Evolutionary conservation across 2,113 vertebrate species (phyloP).

Genomic region (Solenodon paradoxus): DNA sequence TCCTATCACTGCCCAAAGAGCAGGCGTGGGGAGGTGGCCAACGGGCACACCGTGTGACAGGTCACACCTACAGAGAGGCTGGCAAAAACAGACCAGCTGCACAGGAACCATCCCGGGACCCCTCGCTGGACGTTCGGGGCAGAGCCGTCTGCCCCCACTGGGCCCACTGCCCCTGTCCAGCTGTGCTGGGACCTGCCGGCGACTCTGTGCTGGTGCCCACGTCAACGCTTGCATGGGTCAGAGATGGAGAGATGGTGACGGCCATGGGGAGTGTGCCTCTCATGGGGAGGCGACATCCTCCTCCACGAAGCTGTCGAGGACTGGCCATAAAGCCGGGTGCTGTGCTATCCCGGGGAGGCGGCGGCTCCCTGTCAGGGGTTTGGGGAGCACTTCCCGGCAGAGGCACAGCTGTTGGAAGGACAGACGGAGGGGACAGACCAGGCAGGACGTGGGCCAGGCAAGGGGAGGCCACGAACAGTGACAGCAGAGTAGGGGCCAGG

Average conservation of each 20-base stretch:
- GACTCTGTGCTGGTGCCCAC: neutral
- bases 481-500: neutral
- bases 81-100: neutral
- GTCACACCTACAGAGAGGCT: too few relatives aligned
- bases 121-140: neutral
- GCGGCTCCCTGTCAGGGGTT: accelerated
- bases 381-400: neutral
- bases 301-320: too few relatives aligned
- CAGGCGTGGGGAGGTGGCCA: neutral
- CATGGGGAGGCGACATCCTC: neutral
- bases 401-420: too few relatives aligned
- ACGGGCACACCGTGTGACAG: neutral
- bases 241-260: too few relatives aligned
- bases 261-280: neutral
- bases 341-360: too few relatives aligned
- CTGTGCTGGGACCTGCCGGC: too few relatives aligned
- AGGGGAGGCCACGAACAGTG: accelerated
- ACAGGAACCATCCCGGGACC: neutral
- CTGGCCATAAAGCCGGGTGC: too few relatives aligned
- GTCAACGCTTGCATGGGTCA: too few relatives aligned
- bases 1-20: neutral
- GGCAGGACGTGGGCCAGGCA: accelerated
- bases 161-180: accelerated
- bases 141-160: neutral
- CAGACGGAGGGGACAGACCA: too few relatives aligned